Evolutionary conservation across 2,113 vertebrate genomes (phyloP), one percentile per base, ranked within the genome.

Genomic region (Solea solea): DNA sequence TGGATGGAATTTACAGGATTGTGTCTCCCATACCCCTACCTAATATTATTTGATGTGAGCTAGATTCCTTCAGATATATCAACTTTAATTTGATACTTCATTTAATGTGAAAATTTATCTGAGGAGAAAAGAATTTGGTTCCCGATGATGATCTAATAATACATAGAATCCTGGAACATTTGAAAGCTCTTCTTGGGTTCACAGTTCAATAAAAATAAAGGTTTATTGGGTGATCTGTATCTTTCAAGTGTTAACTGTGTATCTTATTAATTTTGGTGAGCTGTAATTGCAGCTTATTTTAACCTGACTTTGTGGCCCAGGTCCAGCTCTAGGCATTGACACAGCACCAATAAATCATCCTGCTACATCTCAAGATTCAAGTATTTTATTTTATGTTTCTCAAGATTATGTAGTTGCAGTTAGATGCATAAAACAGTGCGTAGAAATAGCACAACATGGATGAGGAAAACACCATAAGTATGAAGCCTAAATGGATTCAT

Each of bases 401-500:
- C 21, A 21, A 21, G 21, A 21, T 21, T 21, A 21, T 21, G 21
- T 21, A 21, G 21, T 21, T 21, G 21, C 21, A 21, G 21, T 21
- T 21, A 21, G 21, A 21, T 21, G 21, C 21, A 21, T 21, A 21
- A 21, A 21, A 21, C 21, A 21, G 64, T 69, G 59, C 76, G 85
- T 86, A 74, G 76, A 88, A 85, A 84, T 61, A 86, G 69, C 88
- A 76, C 81, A 84, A 89, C 80, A 84, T 72, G 71, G 76, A 64
- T 44, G 73, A 70, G 59, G 72, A 78, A 82, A 84, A 85, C 63
- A 79, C 69, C 49, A 70, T 86, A 88, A 65, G 80, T 60, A 64
- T 49, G 21, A 88, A 72, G 85, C 85, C 85, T 76, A 74, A 88
- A 88, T 85, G 66, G 83, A 86, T 91, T 90, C 88, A 85, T 88